Base-by-base conservation (phyloP, 1,140 invertebrate genomes). In the Archivesica marissinica region DNA sequence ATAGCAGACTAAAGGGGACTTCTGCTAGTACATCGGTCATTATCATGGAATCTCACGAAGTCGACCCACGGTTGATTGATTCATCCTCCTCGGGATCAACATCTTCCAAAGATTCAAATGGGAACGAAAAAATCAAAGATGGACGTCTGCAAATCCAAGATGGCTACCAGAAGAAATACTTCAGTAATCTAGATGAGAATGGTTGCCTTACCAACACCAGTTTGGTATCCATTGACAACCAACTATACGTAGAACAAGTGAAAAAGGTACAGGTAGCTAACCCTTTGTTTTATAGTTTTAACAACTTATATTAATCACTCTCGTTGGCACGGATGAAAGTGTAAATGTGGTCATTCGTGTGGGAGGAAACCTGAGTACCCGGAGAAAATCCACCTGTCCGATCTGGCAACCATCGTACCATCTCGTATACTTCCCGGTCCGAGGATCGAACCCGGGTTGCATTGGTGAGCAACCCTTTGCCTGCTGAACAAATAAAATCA, bases 81-180 rank as follows among this genome's bases (percentile, higher is more conserved):
- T 75, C 68, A 4, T 54, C 66, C 4, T 68, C 78, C 1, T 50
- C 78, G 13, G 25, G 15, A 15, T 72, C 79, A 20, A 76, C 68
- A 0, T 75, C 81, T 33, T 75, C 70, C 33, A 59, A 64, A 35
- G 81, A 84, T 33, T 39, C 35, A 13, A 74, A 59, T 41, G 68
- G 54, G 2, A 83, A 61, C 33, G 70, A 61, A 7, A 83, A 83
- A 50, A n/a, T 56, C n/a, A 61, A 52, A 54, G 72, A 75, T 20
- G 23, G 41, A 20, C 23, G 41, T 59, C 35, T 47, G 2, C 47
- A 82, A 59, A 72, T 75, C 20, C 33, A 83, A 83, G 68, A 83
- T 83, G 80, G 68, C 70, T 61, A 59, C 33, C 50, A 59, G 38
- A 83, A 75, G 9, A 28, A 35, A 75, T 83, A 59, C 80, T 56